Conservation (phyloP, 2,113 vertebrate species). For the Albula goreensis region DNA sequence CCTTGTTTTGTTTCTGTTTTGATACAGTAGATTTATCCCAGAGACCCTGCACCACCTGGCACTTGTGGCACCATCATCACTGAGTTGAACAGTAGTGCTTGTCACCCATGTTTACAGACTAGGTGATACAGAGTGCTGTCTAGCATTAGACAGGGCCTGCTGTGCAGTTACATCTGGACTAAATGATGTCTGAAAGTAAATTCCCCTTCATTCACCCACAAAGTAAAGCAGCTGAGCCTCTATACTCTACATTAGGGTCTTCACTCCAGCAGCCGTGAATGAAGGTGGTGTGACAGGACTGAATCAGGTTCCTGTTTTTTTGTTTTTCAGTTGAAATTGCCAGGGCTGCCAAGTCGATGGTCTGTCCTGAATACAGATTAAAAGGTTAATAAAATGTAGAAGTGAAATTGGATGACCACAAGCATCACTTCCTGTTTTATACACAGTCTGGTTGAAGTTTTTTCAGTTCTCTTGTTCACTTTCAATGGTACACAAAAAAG, state of each 20-base stretch:
- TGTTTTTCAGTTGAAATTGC: constrained; percentile 49
- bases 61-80: no score
- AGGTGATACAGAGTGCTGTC: background rate
- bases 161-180: background rate
- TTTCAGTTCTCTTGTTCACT: background rate
- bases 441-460: background rate
- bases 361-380: constrained; percentile 27
- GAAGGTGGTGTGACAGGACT: constrained; percentile 50
- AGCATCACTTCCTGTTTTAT: background rate
- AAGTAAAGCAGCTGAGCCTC: constrained; percentile 24
- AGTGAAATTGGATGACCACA: constrained; percentile 43
- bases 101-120: background rate
- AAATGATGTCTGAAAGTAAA: background rate
- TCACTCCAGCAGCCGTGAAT: constrained; percentile 56
- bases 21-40: background rate
- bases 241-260: constrained; percentile 55
- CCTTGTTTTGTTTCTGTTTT: background rate
- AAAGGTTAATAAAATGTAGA: constrained; percentile 42
- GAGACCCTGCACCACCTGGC: background rate
- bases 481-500: background rate
- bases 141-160: background rate
- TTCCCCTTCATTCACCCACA: background rate
- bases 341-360: constrained; percentile 42
- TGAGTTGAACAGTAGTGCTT: background rate
- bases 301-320: constrained; percentile 64